phyloP scores from a whole-genome alignment of 1,140 invertebrate species.

The Druon quercuslanigerum region DNA sequence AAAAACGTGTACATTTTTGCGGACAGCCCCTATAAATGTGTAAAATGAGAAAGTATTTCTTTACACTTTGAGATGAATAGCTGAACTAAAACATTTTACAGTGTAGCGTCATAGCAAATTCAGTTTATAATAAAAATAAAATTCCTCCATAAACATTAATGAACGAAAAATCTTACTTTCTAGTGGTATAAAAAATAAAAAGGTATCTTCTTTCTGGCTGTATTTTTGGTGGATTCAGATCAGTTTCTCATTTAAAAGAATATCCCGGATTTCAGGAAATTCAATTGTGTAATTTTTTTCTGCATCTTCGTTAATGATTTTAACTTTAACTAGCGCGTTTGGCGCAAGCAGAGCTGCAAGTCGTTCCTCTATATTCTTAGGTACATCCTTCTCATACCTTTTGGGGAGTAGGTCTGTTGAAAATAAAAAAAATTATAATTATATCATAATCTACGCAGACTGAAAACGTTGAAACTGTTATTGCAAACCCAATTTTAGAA shows the following conservation, averaged over 20 bases:
- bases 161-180: slow-evolving; percentile 28
- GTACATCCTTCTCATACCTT: slow-evolving; percentile 21
- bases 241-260: slow-evolving; percentile 51
- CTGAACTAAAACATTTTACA: too few species aligned
- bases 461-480: too few species aligned
- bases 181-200: slow-evolving; percentile 35
- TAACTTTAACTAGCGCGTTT: slow-evolving; percentile 40
- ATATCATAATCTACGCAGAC: too few species aligned
- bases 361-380: slow-evolving; percentile 40
- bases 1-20: too few species aligned
- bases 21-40: too few species aligned
- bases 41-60: too few species aligned
- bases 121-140: too few species aligned
- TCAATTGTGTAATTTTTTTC: slow-evolving; percentile 51
- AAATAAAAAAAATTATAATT: slow-evolving; percentile 11
- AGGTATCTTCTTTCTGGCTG: neutral
- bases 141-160: neutral
- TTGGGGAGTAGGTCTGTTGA: slow-evolving; percentile 53
- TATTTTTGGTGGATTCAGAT: slow-evolving; percentile 27
- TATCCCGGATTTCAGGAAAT: slow-evolving; percentile 47
- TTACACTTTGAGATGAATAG: too few species aligned
- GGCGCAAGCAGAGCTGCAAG: slow-evolving; percentile 42
- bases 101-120: too few species aligned
- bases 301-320: slow-evolving; percentile 49
- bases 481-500: too few species aligned